phyloP scores from a whole-genome alignment of 2,797 vertebrate species.

The Pantherophis vulpinus region DNA sequence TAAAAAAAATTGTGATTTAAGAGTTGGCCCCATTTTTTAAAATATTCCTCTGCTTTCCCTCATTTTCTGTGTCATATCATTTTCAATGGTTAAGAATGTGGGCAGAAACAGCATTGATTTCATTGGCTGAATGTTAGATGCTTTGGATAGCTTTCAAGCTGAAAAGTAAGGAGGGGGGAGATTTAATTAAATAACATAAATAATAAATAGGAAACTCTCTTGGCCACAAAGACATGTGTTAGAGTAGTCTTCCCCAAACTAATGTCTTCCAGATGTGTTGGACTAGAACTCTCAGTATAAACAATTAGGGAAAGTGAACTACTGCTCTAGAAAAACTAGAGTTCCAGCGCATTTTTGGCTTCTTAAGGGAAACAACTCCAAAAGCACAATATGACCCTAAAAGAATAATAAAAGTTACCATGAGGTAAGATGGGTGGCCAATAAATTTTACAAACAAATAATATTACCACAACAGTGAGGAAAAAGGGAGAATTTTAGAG shows the following conservation, averaged over 20 bases:
- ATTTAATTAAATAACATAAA: background rate
- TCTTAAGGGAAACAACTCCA: background rate
- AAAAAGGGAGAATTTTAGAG: background rate
- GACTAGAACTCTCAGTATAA: background rate
- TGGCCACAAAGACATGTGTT: background rate
- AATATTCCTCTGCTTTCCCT: background rate
- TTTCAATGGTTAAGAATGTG: background rate
- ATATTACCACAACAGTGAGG: background rate
- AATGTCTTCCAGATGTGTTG: background rate
- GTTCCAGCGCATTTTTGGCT: background rate
- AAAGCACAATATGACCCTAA: background rate
- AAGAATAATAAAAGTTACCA: background rate
- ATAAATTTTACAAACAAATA: background rate
- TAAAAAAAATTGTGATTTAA: background rate
- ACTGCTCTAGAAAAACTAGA: background rate
- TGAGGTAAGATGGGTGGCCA: background rate
- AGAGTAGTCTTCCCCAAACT: background rate
- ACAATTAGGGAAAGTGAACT: background rate
- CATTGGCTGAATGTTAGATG: background rate
- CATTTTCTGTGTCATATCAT: background rate
- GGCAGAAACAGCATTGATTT: background rate
- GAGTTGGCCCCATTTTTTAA: background rate
- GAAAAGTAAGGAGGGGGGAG: background rate
- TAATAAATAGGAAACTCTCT: background rate
- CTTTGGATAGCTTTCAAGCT: background rate